Evolutionary conservation across 2,113 vertebrate genomes (phyloP).

Genomic region (Oreotragus oreotragus): DNA sequence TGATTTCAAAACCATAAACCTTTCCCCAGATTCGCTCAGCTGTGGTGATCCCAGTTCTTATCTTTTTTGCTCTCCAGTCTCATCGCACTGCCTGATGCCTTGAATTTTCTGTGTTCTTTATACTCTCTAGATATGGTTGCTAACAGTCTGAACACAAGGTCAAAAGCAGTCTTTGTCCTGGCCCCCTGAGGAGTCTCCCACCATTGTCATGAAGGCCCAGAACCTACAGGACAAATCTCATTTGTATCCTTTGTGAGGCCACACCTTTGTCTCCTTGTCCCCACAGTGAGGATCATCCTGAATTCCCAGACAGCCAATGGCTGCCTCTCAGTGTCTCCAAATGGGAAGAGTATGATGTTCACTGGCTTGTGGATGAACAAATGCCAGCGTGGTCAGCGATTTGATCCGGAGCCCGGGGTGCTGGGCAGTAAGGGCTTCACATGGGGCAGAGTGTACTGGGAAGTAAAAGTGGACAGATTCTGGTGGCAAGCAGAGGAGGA

Average conservation of each 20-base stretch:
- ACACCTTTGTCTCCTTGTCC: neutral
- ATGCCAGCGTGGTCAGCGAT: constrained; percentile 74
- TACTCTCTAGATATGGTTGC: neutral
- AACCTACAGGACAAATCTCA: too few relatives aligned
- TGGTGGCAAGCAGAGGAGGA: neutral
- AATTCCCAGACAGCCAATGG: constrained; percentile 80
- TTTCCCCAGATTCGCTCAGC: neutral
- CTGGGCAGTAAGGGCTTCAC: constrained; percentile 78
- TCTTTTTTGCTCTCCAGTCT: neutral
- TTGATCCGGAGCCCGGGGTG: constrained; percentile 78
- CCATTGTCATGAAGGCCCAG: neutral
- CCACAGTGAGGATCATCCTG: constrained; percentile 65
- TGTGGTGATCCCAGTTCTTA: neutral
- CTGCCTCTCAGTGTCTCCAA: constrained; percentile 75
- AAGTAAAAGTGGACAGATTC: constrained; percentile 78
- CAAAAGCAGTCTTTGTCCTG: neutral
- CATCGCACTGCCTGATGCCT: neutral
- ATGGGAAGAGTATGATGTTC: constrained; percentile 80
- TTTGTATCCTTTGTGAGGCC: neutral
- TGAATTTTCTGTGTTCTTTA: neutral
- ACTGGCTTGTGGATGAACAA: constrained; percentile 73
- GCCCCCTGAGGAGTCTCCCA: neutral
- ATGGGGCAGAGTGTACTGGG: constrained; percentile 79
- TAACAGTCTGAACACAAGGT: neutral
- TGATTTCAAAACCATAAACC: neutral